Evolutionary conservation across 2,888 invertebrate genomes (phyloP).

Genomic region (Ryuthela nishihirai): DNA sequence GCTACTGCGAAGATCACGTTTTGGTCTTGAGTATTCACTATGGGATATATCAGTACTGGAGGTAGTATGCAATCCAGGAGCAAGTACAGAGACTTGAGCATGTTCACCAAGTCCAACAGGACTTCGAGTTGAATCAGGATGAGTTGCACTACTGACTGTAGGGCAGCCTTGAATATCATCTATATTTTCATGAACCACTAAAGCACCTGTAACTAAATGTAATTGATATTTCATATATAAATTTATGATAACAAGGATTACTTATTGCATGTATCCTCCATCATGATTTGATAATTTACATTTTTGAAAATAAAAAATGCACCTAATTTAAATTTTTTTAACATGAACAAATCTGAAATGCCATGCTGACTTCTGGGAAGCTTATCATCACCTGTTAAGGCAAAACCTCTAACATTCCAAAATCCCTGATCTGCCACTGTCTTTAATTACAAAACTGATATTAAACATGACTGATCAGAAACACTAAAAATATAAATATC

Average conservation of each 20-base stretch:
- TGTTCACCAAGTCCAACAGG: conserved; percentile 22
- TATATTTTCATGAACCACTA: conserved; percentile 3
- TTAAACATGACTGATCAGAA: no score
- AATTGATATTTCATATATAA: not conserved
- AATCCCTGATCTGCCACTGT: no score
- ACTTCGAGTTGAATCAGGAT: conserved; percentile 33
- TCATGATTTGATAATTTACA: no score
- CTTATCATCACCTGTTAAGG: conserved; percentile 3
- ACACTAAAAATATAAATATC: no score
- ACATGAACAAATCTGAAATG: no score
- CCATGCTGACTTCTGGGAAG: no score
- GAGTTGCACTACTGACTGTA: conserved; percentile 36
- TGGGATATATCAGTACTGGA: conserved; percentile 13
- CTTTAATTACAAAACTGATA: no score
- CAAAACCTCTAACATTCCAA: not conserved
- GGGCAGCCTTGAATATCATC: conserved; percentile 32
- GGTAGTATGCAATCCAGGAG: conserved; percentile 4
- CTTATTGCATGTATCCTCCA: not conserved
- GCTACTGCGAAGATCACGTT: conserved; percentile 28
- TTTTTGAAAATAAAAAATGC: no score
- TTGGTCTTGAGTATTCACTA: conserved; percentile 30
- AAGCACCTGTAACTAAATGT: not conserved
- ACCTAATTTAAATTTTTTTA: not conserved
- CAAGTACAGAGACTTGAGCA: conserved; percentile 11
- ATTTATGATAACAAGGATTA: not conserved